phyloP scores from a whole-genome alignment of 1,140 invertebrate species.

The Sminthurides bifidus region DNA sequence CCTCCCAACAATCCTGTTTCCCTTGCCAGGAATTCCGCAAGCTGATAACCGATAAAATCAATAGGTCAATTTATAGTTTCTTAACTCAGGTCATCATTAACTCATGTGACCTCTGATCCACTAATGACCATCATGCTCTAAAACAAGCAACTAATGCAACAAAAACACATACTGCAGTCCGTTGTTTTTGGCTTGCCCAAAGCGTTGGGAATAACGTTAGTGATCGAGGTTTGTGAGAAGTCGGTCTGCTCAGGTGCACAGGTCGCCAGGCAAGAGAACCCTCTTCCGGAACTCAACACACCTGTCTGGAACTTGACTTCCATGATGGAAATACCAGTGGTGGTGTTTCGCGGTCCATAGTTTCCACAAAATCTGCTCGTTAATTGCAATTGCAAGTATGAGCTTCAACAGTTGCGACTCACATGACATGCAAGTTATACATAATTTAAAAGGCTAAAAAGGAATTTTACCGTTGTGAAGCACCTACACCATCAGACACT shows the following conservation, averaged over 20 bases:
- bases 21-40: conserved; percentile 21
- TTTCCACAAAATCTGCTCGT: conserved; percentile 24
- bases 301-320: neutral
- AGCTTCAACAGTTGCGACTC: too few relatives aligned
- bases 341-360: conserved; percentile 8
- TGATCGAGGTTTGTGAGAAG: neutral
- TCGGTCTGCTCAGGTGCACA: conserved; percentile 8
- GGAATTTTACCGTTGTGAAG: conserved; percentile 10
- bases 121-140: neutral
- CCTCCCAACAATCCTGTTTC: conserved; percentile 35
- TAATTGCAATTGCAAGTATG: too few relatives aligned
- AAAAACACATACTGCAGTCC: conserved; percentile 17
- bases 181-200: conserved; percentile 2
- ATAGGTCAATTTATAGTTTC: neutral
- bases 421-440: too few relatives aligned
- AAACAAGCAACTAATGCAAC: neutral
- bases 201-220: neutral
- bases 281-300: neutral
- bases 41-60: conserved; percentile 2
- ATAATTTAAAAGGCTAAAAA: neutral
- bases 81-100: neutral
- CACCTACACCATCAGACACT: conserved; percentile 18
- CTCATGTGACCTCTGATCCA: neutral
- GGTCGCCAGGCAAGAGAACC: conserved; percentile 12
- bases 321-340: conserved; percentile 5